A percentile compares a stretch with the other conserved stretches of the same genome.
These are phyloP conservation scores for Oscheius sp. DNA, from an alignment of 2,888 invertebrate species.

Conservation along the genomic window DNA sequence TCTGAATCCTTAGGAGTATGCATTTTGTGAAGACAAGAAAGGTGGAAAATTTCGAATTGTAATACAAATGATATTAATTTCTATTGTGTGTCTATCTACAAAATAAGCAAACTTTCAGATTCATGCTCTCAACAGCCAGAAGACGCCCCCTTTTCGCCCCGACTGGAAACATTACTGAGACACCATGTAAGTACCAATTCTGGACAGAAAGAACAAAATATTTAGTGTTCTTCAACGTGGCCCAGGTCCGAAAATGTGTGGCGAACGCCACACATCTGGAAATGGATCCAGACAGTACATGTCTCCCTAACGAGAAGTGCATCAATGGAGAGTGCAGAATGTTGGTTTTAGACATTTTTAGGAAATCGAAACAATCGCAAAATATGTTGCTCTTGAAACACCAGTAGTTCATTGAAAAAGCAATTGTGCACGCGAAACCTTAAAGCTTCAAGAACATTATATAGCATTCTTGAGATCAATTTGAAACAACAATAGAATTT, in stretches of 20 bases:
- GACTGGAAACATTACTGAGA: conserved; percentile 60
- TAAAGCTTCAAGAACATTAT: too few species aligned
- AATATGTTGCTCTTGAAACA: too few species aligned
- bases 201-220: not conserved
- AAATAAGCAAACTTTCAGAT: conserved; percentile 27
- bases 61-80: too few species aligned
- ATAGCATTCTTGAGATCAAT: too few species aligned
- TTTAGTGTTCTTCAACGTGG: conserved; percentile 71
- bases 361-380: not conserved
- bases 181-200: conserved; percentile 40
- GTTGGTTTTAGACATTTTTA: conserved; percentile 43
- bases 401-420: too few species aligned
- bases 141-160: conserved; percentile 69
- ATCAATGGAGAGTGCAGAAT: conserved; percentile 68
- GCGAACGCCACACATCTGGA: conserved; percentile 48
- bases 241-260: conserved; percentile 59
- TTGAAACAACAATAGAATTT: too few species aligned
- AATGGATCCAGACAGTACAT: conserved; percentile 67
- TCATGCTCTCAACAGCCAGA: conserved; percentile 65
- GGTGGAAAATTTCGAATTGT: not conserved
- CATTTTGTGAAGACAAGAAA: too few species aligned
- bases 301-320: conserved; percentile 71
- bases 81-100: too few species aligned
- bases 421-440: too few species aligned
- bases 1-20: not conserved